phyloP scores from a whole-genome alignment of 2,888 invertebrate species.

The Ormyrus pomaceus region DNA sequence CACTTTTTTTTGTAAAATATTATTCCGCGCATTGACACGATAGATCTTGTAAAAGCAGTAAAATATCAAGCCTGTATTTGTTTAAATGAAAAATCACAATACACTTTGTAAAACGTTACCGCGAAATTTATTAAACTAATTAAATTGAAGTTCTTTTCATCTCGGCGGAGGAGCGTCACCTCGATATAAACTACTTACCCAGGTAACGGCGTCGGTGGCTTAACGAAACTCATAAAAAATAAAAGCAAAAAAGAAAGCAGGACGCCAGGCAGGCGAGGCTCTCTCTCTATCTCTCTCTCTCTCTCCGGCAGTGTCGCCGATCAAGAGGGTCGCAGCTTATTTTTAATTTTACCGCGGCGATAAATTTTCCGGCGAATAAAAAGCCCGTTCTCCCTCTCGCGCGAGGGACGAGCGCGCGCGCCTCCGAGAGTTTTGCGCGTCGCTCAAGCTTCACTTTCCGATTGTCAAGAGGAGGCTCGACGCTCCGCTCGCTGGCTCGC shows the following conservation, averaged over 20 bases:
- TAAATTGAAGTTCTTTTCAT: constrained; percentile 29
- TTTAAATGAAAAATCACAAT: no score
- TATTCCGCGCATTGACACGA: no score
- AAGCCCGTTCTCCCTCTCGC: not conserved
- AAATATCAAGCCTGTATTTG: no score
- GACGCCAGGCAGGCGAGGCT: not conserved
- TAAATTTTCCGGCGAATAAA: constrained; percentile 51
- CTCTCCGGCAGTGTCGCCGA: not conserved
- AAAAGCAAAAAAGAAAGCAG: not conserved
- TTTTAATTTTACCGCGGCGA: constrained; percentile 52
- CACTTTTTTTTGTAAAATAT: no score
- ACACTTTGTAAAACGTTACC: no score
- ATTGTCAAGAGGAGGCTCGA: constrained; percentile 43
- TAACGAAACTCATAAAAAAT: constrained; percentile 17
- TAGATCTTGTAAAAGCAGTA: no score
- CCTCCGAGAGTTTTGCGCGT: constrained; percentile 37
- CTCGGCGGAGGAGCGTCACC: not conserved
- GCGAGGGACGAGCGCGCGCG: constrained; percentile 32
- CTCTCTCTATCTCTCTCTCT: no score
- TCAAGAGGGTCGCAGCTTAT: constrained; percentile 20
- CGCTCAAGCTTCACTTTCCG: constrained; percentile 55
- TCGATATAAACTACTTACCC: constrained; percentile 28
- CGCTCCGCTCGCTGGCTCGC: no score
- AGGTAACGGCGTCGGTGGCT: constrained; percentile 37
- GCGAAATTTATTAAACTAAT: constrained; percentile 45